Conservation (phyloP, 2,888 invertebrate genomes). For the Oscheius onirici region DNA sequence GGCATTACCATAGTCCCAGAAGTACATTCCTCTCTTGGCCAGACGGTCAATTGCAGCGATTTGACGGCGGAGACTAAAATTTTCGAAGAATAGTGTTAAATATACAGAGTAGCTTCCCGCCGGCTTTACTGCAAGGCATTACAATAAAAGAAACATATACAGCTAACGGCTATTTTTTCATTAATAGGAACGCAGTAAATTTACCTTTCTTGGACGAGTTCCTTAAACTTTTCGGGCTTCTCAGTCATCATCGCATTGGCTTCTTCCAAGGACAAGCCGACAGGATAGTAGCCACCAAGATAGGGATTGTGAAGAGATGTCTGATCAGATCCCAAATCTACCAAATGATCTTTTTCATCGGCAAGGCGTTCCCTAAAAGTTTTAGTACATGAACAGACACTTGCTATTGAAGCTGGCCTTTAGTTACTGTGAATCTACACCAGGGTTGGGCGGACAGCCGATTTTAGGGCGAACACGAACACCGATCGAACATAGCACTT, state of each 20-base stretch:
- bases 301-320: conserved; percentile 78
- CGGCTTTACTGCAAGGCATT: too few species aligned
- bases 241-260: conserved; percentile 74
- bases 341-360: conserved; percentile 75
- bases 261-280: conserved; percentile 74
- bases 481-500: too few species aligned
- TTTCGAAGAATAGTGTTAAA: background rate
- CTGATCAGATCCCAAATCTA: conserved; percentile 78
- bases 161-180: too few species aligned
- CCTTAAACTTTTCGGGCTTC: conserved; percentile 75
- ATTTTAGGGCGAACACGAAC: too few species aligned
- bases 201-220: conserved; percentile 76
- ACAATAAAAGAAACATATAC: too few species aligned
- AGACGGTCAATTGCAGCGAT: conserved; percentile 76
- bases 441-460: too few species aligned
- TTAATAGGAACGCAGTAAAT: too few species aligned
- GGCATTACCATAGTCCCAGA: conserved; percentile 80
- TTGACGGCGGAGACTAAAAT: conserved; percentile 76
- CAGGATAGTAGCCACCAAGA: conserved; percentile 73
- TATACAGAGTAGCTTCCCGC: background rate
- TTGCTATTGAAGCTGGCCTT: too few species aligned
- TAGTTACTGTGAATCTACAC: too few species aligned
- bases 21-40: conserved; percentile 75
- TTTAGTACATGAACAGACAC: too few species aligned
- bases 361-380: conserved; percentile 75